Evolutionary conservation across 2,113 vertebrate genomes (phyloP).

Genomic region (Diadophis punctatus): DNA sequence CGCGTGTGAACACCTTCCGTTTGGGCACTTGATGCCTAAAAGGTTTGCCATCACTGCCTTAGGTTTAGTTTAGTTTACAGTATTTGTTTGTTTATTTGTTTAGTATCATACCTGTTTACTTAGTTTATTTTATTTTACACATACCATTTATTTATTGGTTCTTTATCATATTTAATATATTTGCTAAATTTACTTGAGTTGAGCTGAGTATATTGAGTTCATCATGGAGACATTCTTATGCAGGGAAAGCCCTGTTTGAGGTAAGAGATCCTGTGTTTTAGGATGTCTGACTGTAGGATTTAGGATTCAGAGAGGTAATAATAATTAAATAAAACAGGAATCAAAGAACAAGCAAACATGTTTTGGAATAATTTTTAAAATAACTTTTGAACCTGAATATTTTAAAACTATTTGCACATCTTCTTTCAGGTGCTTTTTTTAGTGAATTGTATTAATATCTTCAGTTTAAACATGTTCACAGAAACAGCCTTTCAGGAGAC

Average conservation of each 20-base stretch:
- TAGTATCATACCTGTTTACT: background rate
- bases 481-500: background rate
- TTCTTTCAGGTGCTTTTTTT: background rate
- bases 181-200: background rate
- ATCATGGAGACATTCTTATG: background rate
- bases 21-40: no score
- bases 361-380: background rate
- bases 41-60: no score
- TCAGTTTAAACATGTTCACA: background rate
- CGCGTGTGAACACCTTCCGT: no score
- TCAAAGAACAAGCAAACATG: background rate
- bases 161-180: background rate
- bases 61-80: background rate
- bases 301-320: background rate
- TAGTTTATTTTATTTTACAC: background rate
- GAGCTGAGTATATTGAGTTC: background rate
- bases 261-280: no score
- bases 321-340: background rate
- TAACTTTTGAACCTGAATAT: background rate
- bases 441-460: background rate
- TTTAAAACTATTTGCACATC: background rate
- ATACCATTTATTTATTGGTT: background rate
- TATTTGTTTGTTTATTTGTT: background rate
- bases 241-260: background rate
- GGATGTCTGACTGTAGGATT: no score